Evolutionary conservation across 1,140 invertebrate genomes (phyloP), one percentile per base, ranked within the genome.

Genomic region (Cylas formicarius): DNA sequence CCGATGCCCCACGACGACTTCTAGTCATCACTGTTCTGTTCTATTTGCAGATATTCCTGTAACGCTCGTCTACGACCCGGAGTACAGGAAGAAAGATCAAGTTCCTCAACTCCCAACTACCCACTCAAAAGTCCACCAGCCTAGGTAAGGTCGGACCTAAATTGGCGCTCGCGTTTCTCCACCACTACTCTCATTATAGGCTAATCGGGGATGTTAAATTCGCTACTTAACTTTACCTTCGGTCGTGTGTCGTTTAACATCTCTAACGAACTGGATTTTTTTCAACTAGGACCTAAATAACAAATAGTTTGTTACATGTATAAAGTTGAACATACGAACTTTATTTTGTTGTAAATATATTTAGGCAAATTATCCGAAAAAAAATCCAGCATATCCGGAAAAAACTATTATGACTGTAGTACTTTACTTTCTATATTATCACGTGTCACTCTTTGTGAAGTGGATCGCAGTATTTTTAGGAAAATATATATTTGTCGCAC

Each of bases 11-110:
- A 54, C 54, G 55, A 58, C 59, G 58, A 52, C 48, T n/a, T 50
- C 53, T 64, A 64, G 62, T 66, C 62, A 66, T 64, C 53, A 61
- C 50, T 61, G 52, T 63, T 66, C 43, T 54, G 49, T 66, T 66
- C 58, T 65, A 55, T 65, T 65, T 66, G 50, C 63, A 66, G 63
- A 66, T 66, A 57, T 66, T 66, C 61, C 62, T 66, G 55, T 66
- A 62, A 66, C 53, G 53, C 58, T 52, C 44, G 52, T 28, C 44
- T 42, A 44, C n/a, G n/a, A n/a, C 47, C 37, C 28, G 47, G 50
- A 45, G 10, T 42, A 48, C 37, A 39, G 43, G 46, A 47, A 39
- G 44, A 44, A 34, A 27, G 38, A 24, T 43, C 44, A 48, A 46
- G 39, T 54, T 52, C 48, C 44, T 52, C 43, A 47, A 46, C 50